Percentiles rank a stretch among this genome's conserved stretches.
Evolutionary conservation across 1,140 invertebrate genomes (phyloP).

Genomic region (Tetragonula clypearis): DNA sequence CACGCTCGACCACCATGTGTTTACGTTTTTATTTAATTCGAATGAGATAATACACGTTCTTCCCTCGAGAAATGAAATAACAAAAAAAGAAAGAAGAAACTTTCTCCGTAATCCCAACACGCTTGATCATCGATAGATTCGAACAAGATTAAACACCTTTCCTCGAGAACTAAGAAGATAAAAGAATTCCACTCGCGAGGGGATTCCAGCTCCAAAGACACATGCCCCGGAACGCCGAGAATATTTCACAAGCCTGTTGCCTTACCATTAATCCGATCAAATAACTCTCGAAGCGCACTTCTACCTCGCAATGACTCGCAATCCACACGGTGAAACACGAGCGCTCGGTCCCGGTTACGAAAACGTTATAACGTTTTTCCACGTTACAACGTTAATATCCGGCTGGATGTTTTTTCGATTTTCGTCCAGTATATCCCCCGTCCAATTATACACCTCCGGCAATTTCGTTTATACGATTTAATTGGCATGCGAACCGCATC

Average conservation of each 20-base stretch:
- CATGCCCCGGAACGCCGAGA: neutral
- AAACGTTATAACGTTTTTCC: neutral
- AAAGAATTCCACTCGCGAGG: no score
- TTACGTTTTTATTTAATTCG: neutral
- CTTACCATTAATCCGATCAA: neutral
- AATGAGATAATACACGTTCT: no score
- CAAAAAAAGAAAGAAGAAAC: no score
- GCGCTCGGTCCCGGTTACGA: neutral
- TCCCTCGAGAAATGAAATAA: no score
- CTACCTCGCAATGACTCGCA: neutral
- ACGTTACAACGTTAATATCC: neutral
- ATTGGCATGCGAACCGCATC: conserved; percentile 21
- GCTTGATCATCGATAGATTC: no score
- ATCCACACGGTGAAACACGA: neutral
- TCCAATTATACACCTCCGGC: conserved; percentile 7
- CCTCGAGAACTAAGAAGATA: neutral
- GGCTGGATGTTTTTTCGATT: neutral
- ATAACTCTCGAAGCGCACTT: neutral
- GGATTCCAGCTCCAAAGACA: neutral
- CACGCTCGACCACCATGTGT: neutral
- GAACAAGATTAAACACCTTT: neutral
- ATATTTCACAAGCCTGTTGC: neutral
- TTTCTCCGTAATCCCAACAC: no score
- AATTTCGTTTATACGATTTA: conserved; percentile 40
- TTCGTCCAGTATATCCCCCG: neutral